phyloP scores from a whole-genome alignment of 2,888 invertebrate genomes.

The Troides aeacus region DNA sequence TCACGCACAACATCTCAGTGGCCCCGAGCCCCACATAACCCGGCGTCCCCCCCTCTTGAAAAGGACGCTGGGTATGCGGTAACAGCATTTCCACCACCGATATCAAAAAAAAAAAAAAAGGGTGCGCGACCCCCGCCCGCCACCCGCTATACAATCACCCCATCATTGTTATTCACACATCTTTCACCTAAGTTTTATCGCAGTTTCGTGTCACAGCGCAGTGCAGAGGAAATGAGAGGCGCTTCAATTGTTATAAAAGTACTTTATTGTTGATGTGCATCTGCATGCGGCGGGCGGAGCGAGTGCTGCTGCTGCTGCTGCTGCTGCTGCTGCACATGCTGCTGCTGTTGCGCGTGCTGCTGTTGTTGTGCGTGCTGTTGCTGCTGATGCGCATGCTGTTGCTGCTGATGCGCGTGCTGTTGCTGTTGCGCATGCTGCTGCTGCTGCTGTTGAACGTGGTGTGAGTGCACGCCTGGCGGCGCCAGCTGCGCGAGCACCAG shows the following conservation, averaged over 20 bases:
- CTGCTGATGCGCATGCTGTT: slow-evolving; percentile 44
- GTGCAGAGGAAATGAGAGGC: no score
- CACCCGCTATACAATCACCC: background rate
- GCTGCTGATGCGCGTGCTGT: slow-evolving; percentile 46
- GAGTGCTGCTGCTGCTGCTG: slow-evolving; percentile 48
- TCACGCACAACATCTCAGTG: no score
- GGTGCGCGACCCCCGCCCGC: no score
- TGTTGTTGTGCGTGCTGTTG: slow-evolving; percentile 31
- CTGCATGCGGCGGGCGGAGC: slow-evolving; percentile 6
- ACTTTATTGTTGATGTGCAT: slow-evolving; percentile 5
- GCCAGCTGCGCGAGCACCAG: slow-evolving; percentile 60
- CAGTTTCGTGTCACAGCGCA: no score
- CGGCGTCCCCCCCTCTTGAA: no score
- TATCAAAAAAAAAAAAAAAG: no score
- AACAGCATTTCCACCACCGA: no score
- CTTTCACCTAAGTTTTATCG: no score
- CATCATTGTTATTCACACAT: no score
- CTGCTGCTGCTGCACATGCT: slow-evolving; percentile 51
- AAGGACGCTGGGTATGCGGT: no score
- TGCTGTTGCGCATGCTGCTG: slow-evolving; percentile 50
- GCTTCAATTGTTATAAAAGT: background rate
- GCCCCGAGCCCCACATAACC: no score
- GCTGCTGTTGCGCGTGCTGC: slow-evolving; percentile 50
- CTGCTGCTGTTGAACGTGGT: slow-evolving; percentile 42
- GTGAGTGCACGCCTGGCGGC: slow-evolving; percentile 43